Evolutionary conservation across 2,113 vertebrate genomes (phyloP), one percentile per base, ranked within the genome.

Genomic region (Vicugna pacos): DNA sequence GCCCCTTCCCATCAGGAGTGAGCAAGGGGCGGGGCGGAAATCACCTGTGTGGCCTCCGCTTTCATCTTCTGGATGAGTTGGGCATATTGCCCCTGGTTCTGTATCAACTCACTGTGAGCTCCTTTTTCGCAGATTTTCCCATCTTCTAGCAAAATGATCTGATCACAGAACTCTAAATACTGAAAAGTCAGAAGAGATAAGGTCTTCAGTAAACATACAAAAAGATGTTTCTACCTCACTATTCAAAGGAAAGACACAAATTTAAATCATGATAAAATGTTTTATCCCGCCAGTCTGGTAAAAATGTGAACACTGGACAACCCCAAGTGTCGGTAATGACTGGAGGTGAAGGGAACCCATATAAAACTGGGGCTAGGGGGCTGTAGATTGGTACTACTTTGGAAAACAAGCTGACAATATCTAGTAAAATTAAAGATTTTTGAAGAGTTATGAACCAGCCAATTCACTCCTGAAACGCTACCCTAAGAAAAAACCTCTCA

Each of bases 151-250:
- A 99, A 92, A 97, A 99, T 38, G 58, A 99, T 97, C 58, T 98
- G 92, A 64, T 99, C 98, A 89, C 99, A 99, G 97, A 98, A 98
- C 97, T 99, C 98, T 89, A 99, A 97, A 96, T 99, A 99, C 99
- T 98, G 24, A 48, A 62, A 48, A 86, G 62, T 26, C 58, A 52
- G 35, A 90, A 89, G 77, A 90, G 92, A 83, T 12, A 89, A 64
- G 13, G 12, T 5, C 35, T 69, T 67, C 42, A 56, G 58, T 56
- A 70, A 82, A 5, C 22, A 24, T 14, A 75, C 19, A 16, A 50
- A 60, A 89, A 46, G 30, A 38, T 54, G 42, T 50, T 28, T 28
- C 8, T 6, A 80, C 16, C 22, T 89, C 14, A 35, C 11, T 56
- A 28, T 50, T 89, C 65, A 76, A 30, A 24, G 67, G 56, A 38